A percentile compares a stretch with the other conserved stretches of the same genome.
phyloP scores from a whole-genome alignment of 2,888 invertebrate species.

The Digitonthophagus gazella region DNA sequence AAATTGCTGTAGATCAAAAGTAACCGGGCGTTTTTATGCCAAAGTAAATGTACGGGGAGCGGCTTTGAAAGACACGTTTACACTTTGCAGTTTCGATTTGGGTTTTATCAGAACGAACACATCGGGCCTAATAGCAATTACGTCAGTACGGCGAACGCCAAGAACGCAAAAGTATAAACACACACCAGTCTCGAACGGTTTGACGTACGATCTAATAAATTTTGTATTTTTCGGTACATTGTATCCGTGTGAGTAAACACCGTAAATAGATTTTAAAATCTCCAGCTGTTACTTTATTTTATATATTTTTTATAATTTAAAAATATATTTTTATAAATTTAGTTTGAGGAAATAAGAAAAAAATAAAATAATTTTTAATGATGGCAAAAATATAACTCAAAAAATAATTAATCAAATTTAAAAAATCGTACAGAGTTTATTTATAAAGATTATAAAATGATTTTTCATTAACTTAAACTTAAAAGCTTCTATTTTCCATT shows the following conservation, averaged over 20 bases:
- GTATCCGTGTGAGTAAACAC: not conserved
- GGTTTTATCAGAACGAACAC: not conserved
- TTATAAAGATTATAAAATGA: too few relatives aligned
- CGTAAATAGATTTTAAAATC: not conserved
- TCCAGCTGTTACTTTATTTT: not conserved
- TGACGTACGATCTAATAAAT: conserved; percentile 3
- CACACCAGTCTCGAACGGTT: not conserved
- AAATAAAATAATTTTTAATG: too few relatives aligned
- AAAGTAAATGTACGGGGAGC: too few relatives aligned
- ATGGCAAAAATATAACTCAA: too few relatives aligned
- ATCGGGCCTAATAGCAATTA: not conserved
- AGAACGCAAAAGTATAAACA: conserved; percentile 9
- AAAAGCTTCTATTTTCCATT: too few relatives aligned
- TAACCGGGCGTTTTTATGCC: not conserved
- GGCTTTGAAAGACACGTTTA: not conserved
- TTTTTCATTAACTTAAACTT: too few relatives aligned
- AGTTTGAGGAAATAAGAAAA: not conserved
- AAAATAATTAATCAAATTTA: too few relatives aligned
- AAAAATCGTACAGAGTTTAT: too few relatives aligned
- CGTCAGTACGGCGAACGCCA: conserved; percentile 3
- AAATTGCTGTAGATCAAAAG: not conserved
- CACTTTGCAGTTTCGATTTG: not conserved
- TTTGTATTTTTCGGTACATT: not conserved
- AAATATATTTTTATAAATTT: not conserved
- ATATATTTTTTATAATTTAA: not conserved